Evolutionary conservation across 1,140 invertebrate species (phyloP), one percentile per base, ranked within the genome.

Genomic region (Diprion similis): DNA sequence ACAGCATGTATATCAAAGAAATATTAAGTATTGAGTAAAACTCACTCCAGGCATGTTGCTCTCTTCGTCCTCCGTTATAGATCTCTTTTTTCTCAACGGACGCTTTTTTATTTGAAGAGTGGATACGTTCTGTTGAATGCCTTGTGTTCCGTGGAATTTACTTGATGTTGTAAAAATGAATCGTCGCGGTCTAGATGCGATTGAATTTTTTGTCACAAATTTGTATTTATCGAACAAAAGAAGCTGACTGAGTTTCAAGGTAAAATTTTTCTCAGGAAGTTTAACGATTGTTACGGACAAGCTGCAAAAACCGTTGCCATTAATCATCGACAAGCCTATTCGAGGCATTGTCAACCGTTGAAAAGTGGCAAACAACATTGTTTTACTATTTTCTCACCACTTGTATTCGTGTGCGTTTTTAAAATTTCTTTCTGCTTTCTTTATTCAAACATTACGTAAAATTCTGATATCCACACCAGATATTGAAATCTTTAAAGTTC

Each of bases 71-170:
- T 89, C 88, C 24, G 83, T 77, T 10, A 89, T 70, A 13, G 81
- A 59, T 71, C 86, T 89, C 75, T 90, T 91, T 76, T 90, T 91
- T 37, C 90, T 88, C 2, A 87, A 72, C 0, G 87, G 81, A 51
- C 89, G 86, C 70, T 90, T 90, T 73, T 91, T 91, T 15, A 89
- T 81, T 78, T 89, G 89, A 13, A 88, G 73, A 0, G 86, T 76
- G 9, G 89, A 86, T 74, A 90, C 86, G 76, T 84, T 88, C 67
- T 87, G 84, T 75, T 87, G 83, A 69, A 80, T 83, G 19, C 74
- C 75, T 77, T 81, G 70, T 1, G 19, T 0, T 48, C 7, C 9
- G 3, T 11, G 7, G 46, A 72, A 45, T 18, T 10, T 72, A 72
- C 6, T 70, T 46, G 51, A 59, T 6, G 51, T 59, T 17, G 51